Percentiles rank a stretch among this genome's conserved stretches.
phyloP scores from a whole-genome alignment of 2,797 vertebrate species.

The Thalassophryne amazonica region DNA sequence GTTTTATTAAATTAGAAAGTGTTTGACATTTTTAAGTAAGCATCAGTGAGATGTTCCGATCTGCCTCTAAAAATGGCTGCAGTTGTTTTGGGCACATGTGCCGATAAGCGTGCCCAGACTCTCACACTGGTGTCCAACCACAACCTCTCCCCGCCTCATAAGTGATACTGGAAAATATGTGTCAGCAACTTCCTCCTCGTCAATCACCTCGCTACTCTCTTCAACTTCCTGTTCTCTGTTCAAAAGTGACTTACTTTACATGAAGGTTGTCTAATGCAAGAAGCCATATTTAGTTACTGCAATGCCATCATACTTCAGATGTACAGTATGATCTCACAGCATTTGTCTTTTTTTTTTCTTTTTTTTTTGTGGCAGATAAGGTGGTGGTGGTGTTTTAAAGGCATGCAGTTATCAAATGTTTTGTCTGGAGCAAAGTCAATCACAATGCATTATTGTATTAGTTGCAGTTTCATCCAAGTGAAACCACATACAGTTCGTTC shows the following conservation, averaged over 20 bases:
- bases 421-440: too few species aligned
- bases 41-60: neutral
- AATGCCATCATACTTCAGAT: neutral
- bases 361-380: too few species aligned
- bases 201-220: conserved; percentile 30
- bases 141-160: conserved; percentile 24
- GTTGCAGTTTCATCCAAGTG: too few species aligned
- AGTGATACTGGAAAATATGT: conserved; percentile 67
- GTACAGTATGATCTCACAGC: neutral
- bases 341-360: too few species aligned
- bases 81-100: neutral
- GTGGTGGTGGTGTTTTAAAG: too few species aligned
- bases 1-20: too few species aligned
- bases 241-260: conserved; percentile 45
- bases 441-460: too few species aligned
- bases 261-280: neutral
- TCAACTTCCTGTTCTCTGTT: conserved; percentile 70
- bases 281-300: neutral
- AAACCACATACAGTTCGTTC: too few species aligned
- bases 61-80: neutral
- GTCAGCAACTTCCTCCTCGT: conserved; percentile 64
- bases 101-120: conserved; percentile 4
- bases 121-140: conserved; percentile 8
- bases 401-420: too few species aligned
- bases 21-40: too few species aligned